Conservation (phyloP, 2,113 vertebrate species). For the Asarcornis scutulata region DNA sequence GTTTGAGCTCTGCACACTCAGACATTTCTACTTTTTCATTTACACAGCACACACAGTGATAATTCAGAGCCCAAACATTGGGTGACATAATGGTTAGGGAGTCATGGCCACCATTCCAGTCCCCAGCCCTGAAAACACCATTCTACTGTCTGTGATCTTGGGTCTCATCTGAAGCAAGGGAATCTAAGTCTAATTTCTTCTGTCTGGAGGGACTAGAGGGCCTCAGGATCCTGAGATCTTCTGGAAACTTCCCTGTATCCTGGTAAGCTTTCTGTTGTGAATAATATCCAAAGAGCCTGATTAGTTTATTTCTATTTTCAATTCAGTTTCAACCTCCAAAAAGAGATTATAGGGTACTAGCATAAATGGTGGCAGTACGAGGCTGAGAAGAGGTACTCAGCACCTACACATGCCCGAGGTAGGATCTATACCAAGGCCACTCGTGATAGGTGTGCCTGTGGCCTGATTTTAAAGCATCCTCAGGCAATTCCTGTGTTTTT, state of each 20-base stretch:
- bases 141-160: not conserved
- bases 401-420: not conserved
- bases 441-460: not conserved
- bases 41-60: not conserved
- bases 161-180: not conserved
- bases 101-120: not conserved
- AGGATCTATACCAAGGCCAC: not conserved
- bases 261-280: not conserved
- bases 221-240: not conserved
- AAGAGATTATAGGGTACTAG: not conserved
- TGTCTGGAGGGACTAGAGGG: not conserved
- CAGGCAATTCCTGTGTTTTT: slow-evolving; percentile 52
- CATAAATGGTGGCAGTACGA: fast-evolving
- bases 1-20: not conserved
- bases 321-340: not conserved
- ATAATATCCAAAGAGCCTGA: not conserved
- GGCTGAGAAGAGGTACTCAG: not conserved
- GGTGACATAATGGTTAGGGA: not conserved
- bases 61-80: not conserved
- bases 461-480: slow-evolving; percentile 14
- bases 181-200: not conserved
- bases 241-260: not conserved
- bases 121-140: not conserved
- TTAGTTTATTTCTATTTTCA: not conserved
- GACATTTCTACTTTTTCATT: not conserved